These are phyloP conservation scores for Aplochiton taeniatus DNA, from an alignment of 2,797 vertebrate species.

Conservation along the genomic window DNA sequence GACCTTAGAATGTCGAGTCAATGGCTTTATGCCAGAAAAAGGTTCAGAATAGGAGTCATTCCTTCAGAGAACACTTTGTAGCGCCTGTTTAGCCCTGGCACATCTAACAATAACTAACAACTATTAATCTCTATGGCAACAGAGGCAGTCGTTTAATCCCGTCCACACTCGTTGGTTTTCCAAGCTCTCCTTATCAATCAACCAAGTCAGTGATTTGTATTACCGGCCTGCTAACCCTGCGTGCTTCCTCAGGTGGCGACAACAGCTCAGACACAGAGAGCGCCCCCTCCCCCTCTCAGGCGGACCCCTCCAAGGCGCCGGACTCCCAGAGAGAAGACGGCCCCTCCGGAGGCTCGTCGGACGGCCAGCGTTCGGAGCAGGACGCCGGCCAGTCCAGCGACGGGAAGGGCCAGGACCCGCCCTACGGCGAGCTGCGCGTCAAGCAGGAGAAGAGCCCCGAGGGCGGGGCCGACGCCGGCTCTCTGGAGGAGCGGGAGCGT, in stretches of 20 bases:
- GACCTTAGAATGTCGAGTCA: conserved; percentile 1
- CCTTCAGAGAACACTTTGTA: background rate
- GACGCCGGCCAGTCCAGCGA: conserved; percentile 69
- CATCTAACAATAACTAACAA: no score
- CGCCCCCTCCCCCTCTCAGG: conserved; percentile 93
- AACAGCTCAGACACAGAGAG: conserved; percentile 99
- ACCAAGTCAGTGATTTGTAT: background rate
- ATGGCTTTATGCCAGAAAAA: background rate
- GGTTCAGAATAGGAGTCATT: background rate
- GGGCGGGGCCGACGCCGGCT: conserved; percentile 66
- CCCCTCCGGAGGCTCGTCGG: conserved; percentile 34
- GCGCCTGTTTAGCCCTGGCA: no score
- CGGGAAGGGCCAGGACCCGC: conserved; percentile 76
- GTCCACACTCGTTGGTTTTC: no score
- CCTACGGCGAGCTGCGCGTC: conserved; percentile 76
- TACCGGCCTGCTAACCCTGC: background rate
- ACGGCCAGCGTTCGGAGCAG: conserved; percentile 73
- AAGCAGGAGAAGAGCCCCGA: conserved; percentile 85
- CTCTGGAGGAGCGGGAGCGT: conserved; percentile 76
- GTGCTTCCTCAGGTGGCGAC: conserved; percentile 83
- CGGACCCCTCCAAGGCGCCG: conserved; percentile 83
- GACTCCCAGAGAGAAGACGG: conserved; percentile 77
- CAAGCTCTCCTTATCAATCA: conserved; percentile 5
- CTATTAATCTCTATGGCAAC: conserved; percentile 54
- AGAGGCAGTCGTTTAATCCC: conserved; percentile 33